Conservation (phyloP, 2,113 vertebrate genomes). For the Cyanistes caeruleus region DNA sequence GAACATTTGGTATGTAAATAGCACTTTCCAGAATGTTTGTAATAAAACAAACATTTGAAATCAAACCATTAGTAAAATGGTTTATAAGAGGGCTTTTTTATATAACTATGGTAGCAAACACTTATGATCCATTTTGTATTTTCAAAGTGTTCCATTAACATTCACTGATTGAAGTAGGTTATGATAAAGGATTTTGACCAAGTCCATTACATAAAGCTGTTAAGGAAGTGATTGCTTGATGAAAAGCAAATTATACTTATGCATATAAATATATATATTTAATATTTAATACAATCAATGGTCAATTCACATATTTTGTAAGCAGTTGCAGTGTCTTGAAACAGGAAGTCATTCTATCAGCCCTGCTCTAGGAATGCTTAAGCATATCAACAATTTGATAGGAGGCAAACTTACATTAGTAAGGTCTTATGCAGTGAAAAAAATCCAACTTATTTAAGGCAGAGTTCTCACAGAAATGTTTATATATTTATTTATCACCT, state of each 20-base stretch:
- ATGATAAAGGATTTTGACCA: constrained; percentile 13
- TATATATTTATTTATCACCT: neutral
- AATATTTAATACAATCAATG: neutral
- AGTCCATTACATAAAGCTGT: neutral
- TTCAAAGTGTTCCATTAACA: constrained; percentile 1
- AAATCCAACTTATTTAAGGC: neutral
- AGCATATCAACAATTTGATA: neutral
- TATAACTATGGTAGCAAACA: neutral
- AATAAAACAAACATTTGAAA: neutral
- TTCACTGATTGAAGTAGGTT: constrained; percentile 5
- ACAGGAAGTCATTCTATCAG: neutral
- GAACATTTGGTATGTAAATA: neutral
- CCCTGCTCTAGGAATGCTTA: neutral
- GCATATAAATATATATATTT: neutral
- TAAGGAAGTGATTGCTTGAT: neutral
- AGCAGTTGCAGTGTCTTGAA: neutral
- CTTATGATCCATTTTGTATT: neutral
- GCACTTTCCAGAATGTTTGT: neutral
- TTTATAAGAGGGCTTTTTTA: neutral
- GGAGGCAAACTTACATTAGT: neutral
- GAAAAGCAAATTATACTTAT: neutral
- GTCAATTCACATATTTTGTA: neutral
- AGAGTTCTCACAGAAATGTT: neutral
- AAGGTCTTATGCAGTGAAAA: neutral
- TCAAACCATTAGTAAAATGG: neutral